Percentiles rank a stretch among this genome's conserved stretches.
Conservation (phyloP, 2,888 invertebrate genomes). For the Volucella bombylans region DNA sequence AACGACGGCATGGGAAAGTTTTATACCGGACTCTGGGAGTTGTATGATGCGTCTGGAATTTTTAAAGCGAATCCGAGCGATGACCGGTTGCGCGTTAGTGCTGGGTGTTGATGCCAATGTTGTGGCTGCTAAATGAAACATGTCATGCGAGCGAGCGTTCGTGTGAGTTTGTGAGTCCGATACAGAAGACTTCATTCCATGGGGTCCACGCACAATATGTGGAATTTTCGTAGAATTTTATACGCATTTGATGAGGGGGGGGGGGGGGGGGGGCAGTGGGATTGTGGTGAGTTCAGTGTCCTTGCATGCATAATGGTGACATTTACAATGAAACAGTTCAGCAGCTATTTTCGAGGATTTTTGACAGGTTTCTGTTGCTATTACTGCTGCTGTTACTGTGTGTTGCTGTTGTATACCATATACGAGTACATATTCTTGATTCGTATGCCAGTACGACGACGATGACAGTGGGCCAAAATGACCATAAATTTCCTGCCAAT, state of each 20-base stretch:
- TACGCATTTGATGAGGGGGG: constrained; percentile 3
- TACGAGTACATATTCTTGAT: background rate
- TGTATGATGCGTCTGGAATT: constrained; percentile 21
- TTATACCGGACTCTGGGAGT: no score
- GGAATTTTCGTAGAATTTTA: constrained; percentile 55
- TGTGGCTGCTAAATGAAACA: constrained; percentile 60
- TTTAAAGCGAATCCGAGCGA: constrained; percentile 16
- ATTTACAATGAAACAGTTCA: constrained; percentile 42
- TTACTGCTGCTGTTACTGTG: no score
- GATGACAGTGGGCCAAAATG: constrained; percentile 24
- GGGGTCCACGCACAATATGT: constrained; percentile 21
- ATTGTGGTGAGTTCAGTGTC: constrained; percentile 36
- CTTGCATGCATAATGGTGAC: constrained; percentile 33
- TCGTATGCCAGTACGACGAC: constrained; percentile 18
- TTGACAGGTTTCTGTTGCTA: constrained; percentile 25
- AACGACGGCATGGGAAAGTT: no score
- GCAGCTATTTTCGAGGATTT: constrained; percentile 37
- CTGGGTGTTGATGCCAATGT: constrained; percentile 50
- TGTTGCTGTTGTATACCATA: no score
- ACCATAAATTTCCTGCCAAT: constrained; percentile 66
- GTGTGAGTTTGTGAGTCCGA: background rate
- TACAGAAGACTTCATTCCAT: background rate
- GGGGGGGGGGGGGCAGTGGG: background rate
- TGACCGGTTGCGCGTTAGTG: background rate
- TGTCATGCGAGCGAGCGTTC: constrained; percentile 35